These are phyloP conservation scores for Drosophila leontia DNA, from an alignment of 1,140 invertebrate species.

Conservation along the genomic window DNA sequence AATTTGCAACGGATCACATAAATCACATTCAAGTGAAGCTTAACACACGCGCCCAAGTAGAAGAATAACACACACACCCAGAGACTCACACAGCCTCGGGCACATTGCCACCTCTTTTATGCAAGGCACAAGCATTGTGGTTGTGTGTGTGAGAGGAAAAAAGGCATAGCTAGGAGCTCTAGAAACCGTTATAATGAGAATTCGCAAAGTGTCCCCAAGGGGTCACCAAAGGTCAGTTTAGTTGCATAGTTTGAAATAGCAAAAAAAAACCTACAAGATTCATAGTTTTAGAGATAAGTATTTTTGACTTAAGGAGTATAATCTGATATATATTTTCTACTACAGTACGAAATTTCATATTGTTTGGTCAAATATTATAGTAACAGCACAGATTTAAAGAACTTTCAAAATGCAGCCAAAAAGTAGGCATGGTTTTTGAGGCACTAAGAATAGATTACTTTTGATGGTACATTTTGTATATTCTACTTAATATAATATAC, in stretches of 20 bases:
- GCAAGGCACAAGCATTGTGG: not conserved
- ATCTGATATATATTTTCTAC: not conserved
- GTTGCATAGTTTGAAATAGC: not conserved
- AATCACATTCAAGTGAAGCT: conserved; percentile 83
- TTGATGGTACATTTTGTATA: no score
- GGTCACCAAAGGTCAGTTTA: conserved; percentile 14
- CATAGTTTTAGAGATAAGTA: not conserved
- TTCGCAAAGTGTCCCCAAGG: conserved; percentile 27
- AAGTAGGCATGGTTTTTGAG: not conserved
- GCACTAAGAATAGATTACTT: no score
- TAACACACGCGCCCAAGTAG: conserved; percentile 82
- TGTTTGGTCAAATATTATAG: not conserved
- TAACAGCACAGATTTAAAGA: not conserved
- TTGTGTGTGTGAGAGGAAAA: conserved; percentile 26
- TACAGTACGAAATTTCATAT: not conserved
- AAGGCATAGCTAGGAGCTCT: conserved; percentile 33
- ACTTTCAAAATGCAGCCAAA: no score
- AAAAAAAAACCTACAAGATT: no score
- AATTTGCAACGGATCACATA: conserved; percentile 81
- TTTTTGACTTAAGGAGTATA: not conserved
- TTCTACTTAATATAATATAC: no score
- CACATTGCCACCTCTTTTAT: conserved; percentile 19
- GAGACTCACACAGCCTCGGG: conserved; percentile 1
- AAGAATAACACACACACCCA: conserved; percentile 47
- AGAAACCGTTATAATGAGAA: conserved; percentile 48